Conservation (phyloP, 2,113 vertebrate genomes). For the Myrmophylax atrothorax region DNA sequence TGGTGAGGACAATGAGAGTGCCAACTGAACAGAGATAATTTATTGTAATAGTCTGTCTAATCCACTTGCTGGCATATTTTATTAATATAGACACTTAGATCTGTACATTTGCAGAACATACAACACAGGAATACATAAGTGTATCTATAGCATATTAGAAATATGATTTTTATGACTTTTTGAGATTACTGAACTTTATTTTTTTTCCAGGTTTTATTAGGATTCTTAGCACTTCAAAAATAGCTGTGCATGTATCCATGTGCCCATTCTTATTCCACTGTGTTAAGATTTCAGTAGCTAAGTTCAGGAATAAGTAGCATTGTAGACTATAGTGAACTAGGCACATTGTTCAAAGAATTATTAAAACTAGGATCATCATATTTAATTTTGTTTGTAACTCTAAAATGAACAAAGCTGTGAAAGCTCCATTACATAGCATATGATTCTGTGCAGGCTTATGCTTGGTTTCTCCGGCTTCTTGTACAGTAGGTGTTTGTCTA, state of each 20-base stretch:
- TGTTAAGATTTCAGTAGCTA: background rate
- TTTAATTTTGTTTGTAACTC: conserved; percentile 9
- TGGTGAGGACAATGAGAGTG: conserved; percentile 35
- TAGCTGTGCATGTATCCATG: background rate
- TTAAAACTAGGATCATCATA: background rate
- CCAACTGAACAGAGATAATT: conserved; percentile 42
- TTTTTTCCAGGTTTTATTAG: background rate
- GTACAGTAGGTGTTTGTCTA: conserved; percentile 66
- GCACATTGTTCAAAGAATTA: background rate
- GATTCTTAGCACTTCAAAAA: background rate
- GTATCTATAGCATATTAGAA: background rate
- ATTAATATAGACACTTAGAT: background rate
- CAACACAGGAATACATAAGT: background rate
- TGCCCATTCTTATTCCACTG: background rate
- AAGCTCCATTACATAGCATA: conserved; percentile 1
- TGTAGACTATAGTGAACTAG: background rate
- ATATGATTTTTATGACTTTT: background rate
- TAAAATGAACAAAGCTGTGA: background rate
- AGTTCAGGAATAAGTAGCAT: background rate
- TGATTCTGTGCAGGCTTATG: conserved; percentile 23
- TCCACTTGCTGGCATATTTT: background rate
- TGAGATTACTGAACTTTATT: background rate
- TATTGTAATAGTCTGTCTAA: conserved; percentile 21
- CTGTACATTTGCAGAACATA: background rate
- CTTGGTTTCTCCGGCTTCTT: conserved; percentile 32